Base-by-base conservation (phyloP, 2,888 invertebrate genomes). In the Macrosiphum euphorbiae region DNA sequence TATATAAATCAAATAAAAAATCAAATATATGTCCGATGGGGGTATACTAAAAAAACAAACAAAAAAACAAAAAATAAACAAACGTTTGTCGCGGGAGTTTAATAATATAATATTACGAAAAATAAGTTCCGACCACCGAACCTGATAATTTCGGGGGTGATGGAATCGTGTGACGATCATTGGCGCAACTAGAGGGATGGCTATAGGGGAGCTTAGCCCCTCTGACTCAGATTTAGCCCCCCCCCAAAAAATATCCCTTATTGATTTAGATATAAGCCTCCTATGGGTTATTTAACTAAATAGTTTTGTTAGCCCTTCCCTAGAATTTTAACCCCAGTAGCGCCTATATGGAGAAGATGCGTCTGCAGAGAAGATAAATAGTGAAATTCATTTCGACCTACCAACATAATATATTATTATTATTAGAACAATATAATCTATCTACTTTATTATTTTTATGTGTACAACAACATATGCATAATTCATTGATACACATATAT, bases 51-150 rank as follows among this genome's bases (percentile, higher is more conserved):
- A 55, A 67, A n/a, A 67, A 78, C 13, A 91, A 91, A 78, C 4
- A 55, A 84, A 90, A 90, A 52, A 26, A 78, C 28, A 91, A 58
- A n/a, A 91, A 86, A 61, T n/a, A n/a, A 92, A 85, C 58, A 92
- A 86, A 58, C 16, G 47, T 58, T 86, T 92, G 44, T 87, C 47
- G 28, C 44, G 20, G n/a, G 61, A 58, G 58, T 26, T 8, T 26
- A 16, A 3, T 55, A 2, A 16, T 52, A n/a, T n/a, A 85, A 24
- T 85, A 16, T 52, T 41, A 52, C 55, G 24, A 90, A 50, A 84
- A 92, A 47, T 86, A 86, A 86, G 47, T n/a, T 85, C 58, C n/a
- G 13, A 47, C 24, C n/a, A 61, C n/a, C n/a, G 90, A 41, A 26
- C 28, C 44, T 85, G 8, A 87, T 50, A 13, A 58, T 52, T 11